Evolutionary conservation across 2,113 vertebrate species (phyloP).

Genomic region (Scopus umbretta): DNA sequence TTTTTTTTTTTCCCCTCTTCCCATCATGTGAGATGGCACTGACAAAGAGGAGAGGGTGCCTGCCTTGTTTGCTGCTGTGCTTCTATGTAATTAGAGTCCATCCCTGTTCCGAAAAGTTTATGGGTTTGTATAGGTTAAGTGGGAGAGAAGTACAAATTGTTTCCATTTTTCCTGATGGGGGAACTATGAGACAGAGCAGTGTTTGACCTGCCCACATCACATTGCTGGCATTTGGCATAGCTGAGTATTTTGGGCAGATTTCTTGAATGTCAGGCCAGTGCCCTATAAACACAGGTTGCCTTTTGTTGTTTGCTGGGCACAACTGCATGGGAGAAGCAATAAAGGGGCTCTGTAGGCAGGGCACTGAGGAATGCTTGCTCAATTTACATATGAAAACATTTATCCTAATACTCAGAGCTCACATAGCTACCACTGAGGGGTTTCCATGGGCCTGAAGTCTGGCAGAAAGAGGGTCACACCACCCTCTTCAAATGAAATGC

Average conservation of each 20-base stretch:
- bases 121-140: background rate
- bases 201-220: slow-evolving; percentile 45
- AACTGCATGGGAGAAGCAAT: slow-evolving; percentile 16
- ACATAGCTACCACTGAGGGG: background rate
- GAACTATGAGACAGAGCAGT: background rate
- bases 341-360: slow-evolving; percentile 1
- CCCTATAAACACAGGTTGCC: slow-evolving; percentile 51
- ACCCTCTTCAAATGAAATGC: slow-evolving; percentile 36
- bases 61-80: rapidly evolving
- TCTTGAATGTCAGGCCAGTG: slow-evolving; percentile 46
- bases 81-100: background rate
- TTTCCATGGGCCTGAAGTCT: slow-evolving; percentile 27
- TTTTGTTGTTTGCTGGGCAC: slow-evolving; percentile 48
- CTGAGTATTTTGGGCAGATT: slow-evolving; percentile 8
- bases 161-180: slow-evolving; percentile 31
- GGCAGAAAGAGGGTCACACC: slow-evolving; percentile 10
- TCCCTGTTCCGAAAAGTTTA: background rate
- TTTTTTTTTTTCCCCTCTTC: background rate
- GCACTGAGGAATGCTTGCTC: slow-evolving; percentile 12
- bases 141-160: slow-evolving; percentile 9
- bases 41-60: background rate
- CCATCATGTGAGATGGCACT: rapidly evolving
- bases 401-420: slow-evolving; percentile 7
- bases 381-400: slow-evolving; percentile 56
- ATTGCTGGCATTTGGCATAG: slow-evolving; percentile 40